Conservation (phyloP, 2,797 vertebrate species). For the Lacerta bilineata region DNA sequence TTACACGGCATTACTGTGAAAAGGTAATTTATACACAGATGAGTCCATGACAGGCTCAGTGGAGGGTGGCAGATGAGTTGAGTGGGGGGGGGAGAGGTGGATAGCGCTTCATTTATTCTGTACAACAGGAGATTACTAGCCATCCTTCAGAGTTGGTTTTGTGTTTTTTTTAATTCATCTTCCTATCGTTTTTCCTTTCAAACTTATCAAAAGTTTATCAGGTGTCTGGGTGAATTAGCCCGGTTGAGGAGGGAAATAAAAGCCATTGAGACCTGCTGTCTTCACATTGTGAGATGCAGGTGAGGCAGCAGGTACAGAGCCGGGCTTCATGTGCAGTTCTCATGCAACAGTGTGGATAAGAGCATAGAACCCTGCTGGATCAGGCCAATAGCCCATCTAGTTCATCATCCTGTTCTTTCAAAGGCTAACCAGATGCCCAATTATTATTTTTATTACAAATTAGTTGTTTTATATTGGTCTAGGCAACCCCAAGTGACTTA, state of each 20-base stretch:
- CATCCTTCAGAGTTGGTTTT: not conserved
- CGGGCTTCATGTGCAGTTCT: no score
- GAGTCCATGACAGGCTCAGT: conserved; percentile 73
- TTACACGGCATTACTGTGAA: conserved; percentile 73
- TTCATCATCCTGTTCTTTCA: no score
- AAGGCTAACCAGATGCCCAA: no score
- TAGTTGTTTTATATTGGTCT: no score
- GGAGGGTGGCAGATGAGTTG: conserved; percentile 69
- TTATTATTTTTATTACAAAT: no score
- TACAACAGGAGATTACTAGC: conserved; percentile 35
- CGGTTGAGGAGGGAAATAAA: not conserved
- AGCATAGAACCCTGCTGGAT: no score
- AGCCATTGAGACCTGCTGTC: no score
- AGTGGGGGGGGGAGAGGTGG: conserved; percentile 55
- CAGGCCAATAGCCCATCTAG: no score
- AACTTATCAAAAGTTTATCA: conserved; percentile 65
- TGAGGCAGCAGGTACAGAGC: no score
- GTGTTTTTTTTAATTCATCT: not conserved
- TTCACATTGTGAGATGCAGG: no score
- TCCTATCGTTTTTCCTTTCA: conserved; percentile 23
- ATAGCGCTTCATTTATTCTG: conserved; percentile 70
- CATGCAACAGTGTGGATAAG: no score
- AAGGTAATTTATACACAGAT: conserved; percentile 78
- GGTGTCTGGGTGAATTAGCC: conserved; percentile 50
- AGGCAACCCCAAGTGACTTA: no score